A percentile compares a stretch with the other conserved stretches of the same genome.
Conservation (phyloP, 2,888 invertebrate species). For the Trimorus sp. region DNA sequence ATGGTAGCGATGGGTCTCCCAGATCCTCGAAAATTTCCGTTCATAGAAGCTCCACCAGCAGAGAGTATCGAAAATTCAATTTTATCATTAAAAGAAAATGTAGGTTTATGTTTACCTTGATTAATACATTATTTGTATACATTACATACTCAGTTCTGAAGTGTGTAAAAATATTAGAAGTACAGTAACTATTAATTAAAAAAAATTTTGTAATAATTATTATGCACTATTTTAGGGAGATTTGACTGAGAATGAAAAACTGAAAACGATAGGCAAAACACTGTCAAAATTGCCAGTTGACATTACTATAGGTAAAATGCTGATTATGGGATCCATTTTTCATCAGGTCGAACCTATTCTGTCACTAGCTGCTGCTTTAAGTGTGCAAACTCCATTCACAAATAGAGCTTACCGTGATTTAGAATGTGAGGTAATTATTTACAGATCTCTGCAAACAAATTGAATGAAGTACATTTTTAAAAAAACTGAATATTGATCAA, state of each 20-base stretch:
- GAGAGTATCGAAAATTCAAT: slow-evolving; percentile 94
- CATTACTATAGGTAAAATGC: slow-evolving; percentile 96
- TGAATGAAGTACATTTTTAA: too few species aligned
- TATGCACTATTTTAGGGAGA: slow-evolving; percentile 86
- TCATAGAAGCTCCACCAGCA: slow-evolving; percentile 94
- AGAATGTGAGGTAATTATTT: slow-evolving; percentile 87
- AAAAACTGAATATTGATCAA: too few species aligned
- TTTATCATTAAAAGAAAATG: slow-evolving; percentile 92
- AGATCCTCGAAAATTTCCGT: slow-evolving; percentile 95
- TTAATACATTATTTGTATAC: slow-evolving; percentile 9
- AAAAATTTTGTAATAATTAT: too few species aligned
- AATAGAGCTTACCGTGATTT: slow-evolving; percentile 93
- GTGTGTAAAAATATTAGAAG: neutral
- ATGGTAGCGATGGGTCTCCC: slow-evolving; percentile 97
- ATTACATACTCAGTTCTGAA: neutral
- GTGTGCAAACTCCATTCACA: slow-evolving; percentile 96
- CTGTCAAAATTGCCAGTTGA: slow-evolving; percentile 96
- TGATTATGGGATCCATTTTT: slow-evolving; percentile 95
- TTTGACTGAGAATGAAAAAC: slow-evolving; percentile 88
- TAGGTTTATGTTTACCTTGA: slow-evolving; percentile 76
- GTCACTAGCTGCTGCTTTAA: slow-evolving; percentile 94
- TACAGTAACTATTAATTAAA: neutral
- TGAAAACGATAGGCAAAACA: slow-evolving; percentile 93
- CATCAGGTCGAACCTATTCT: slow-evolving; percentile 94
- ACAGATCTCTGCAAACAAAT: slow-evolving; percentile 27